Conservation (phyloP, 2,888 invertebrate species). For the Apamea crenata region DNA sequence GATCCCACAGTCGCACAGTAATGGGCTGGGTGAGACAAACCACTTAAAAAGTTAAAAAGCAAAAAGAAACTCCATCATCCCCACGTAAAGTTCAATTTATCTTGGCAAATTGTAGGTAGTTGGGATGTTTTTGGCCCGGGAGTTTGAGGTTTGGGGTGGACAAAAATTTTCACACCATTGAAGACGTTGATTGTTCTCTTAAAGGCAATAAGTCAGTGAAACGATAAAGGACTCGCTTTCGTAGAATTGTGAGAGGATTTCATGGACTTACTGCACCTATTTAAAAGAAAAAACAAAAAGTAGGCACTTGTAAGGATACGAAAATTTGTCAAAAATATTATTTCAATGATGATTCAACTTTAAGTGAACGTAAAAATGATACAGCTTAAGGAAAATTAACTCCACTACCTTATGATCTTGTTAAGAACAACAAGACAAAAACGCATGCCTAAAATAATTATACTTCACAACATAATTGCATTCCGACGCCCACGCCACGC, state of each 20-base stretch:
- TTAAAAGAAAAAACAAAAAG: not conserved
- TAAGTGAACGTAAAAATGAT: not conserved
- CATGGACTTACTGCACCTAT: conserved; percentile 26
- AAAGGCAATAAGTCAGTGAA: conserved; percentile 71
- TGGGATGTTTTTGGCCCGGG: conserved; percentile 36
- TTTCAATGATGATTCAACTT: not conserved
- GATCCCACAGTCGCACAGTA: conserved; percentile 73
- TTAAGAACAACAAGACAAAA: conserved; percentile 44
- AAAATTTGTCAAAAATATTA: not conserved
- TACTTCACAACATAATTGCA: conserved; percentile 53
- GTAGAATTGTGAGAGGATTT: conserved; percentile 43
- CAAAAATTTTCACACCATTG: conserved; percentile 80
- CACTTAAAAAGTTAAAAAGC: conserved; percentile 54
- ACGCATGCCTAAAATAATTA: conserved; percentile 52
- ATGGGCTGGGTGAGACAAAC: conserved; percentile 83
- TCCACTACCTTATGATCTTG: conserved; percentile 22
- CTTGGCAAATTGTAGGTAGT: not conserved
- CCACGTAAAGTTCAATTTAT: conserved; percentile 20
- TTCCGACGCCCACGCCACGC: conserved; percentile 45
- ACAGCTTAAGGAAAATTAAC: conserved; percentile 27
- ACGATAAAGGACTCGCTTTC: conserved; percentile 55
- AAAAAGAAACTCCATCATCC: conserved; percentile 23
- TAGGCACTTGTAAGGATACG: not conserved
- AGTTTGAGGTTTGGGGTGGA: conserved; percentile 61
- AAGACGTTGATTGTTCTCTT: conserved; percentile 77